Percentiles rank a stretch among this genome's conserved stretches.
Evolutionary conservation across 92 coral and sea anemone genomes (phyloP).

Genomic region (Micromussa lordhowensis): DNA sequence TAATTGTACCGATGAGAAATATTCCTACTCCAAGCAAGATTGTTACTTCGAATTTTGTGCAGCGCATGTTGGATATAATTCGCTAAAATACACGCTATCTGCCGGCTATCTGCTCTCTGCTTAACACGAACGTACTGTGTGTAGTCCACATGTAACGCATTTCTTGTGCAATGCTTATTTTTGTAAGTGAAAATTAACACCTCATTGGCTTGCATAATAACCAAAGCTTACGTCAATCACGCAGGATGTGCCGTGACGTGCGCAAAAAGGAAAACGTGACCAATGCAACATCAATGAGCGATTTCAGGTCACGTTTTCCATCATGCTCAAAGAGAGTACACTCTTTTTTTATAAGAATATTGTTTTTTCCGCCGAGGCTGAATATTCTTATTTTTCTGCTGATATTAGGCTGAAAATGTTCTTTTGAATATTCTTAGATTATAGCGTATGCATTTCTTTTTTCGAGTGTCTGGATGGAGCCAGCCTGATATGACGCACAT

Average conservation of each 20-base stretch:
- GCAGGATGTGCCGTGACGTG: not conserved
- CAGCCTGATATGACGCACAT: too few species aligned
- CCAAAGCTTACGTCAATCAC: not conserved
- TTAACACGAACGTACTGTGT: not conserved
- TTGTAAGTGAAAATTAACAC: not conserved
- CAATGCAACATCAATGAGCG: too few species aligned
- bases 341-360: too few species aligned
- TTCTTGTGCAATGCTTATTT: not conserved
- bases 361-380: too few species aligned
- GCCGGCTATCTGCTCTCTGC: not conserved
- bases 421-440: too few species aligned
- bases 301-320: not conserved
- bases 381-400: too few species aligned
- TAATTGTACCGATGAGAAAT: conserved; percentile 17
- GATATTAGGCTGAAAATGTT: too few species aligned
- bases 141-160: too few species aligned
- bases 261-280: not conserved
- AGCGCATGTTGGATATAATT: conserved; percentile 10
- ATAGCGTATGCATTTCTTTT: too few species aligned
- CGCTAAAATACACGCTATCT: not conserved
- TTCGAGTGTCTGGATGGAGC: too few species aligned
- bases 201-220: not conserved
- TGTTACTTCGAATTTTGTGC: not conserved
- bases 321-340: too few species aligned
- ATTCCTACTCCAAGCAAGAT: conserved; percentile 28